phyloP scores from a whole-genome alignment of 1,140 invertebrate species.

The Glossosoma conforme region DNA sequence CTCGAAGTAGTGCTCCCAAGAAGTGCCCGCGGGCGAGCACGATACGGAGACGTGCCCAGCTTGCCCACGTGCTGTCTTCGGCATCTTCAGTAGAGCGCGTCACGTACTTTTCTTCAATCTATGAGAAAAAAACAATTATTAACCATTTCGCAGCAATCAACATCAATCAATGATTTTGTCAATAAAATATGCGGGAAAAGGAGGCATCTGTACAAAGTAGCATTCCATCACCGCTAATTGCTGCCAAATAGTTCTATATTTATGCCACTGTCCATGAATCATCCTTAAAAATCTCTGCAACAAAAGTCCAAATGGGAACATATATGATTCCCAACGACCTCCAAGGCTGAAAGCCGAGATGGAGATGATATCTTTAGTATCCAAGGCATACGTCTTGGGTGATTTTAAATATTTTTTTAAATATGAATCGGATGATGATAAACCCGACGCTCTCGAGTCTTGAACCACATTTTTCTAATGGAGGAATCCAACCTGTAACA shows the following conservation, averaged over 20 bases:
- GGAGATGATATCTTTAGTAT: no score
- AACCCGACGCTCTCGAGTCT: no score
- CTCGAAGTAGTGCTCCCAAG: conserved; percentile 13
- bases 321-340: no score
- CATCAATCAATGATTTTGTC: not conserved
- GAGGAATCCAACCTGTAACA: no score
- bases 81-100: conserved; percentile 10
- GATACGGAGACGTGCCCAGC: conserved; percentile 14
- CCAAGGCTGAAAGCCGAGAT: no score
- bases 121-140: not conserved
- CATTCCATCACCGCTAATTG: not conserved
- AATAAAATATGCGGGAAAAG: not conserved
- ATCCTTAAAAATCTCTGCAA: no score
- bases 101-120: conserved; percentile 19
- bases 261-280: not conserved
- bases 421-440: no score
- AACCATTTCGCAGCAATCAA: not conserved
- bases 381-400: no score
- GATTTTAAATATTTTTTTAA: no score
- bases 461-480: no score
- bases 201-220: not conserved
- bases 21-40: conserved; percentile 21
- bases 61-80: conserved; percentile 16
- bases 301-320: no score
- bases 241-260: not conserved